Evolutionary conservation across 2,797 vertebrate genomes (phyloP).

Genomic region (Eutrigla gurnardus): DNA sequence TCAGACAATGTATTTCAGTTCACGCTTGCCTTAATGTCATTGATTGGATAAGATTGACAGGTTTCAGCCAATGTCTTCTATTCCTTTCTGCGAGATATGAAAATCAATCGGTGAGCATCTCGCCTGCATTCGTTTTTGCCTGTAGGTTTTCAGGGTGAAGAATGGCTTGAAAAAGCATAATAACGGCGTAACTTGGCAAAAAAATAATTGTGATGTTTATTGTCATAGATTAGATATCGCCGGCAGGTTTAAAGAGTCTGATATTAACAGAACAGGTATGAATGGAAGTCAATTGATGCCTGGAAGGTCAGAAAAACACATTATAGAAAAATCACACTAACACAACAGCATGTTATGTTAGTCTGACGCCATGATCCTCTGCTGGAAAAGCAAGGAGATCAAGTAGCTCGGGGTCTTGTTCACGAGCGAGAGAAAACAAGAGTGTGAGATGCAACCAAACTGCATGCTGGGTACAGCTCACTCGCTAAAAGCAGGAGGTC

Average conservation of each 20-base stretch:
- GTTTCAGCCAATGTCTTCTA: neutral
- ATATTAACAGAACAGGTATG: neutral
- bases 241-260: neutral
- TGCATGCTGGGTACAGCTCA: too few relatives aligned
- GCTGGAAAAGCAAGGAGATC: neutral
- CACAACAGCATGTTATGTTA: neutral
- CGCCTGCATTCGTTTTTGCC: neutral
- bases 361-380: neutral
- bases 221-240: neutral
- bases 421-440: neutral
- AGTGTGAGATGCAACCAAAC: neutral
- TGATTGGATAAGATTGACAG: neutral
- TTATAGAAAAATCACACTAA: neutral
- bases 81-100: neutral
- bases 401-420: neutral
- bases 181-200: neutral
- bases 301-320: slow-evolving; percentile 1
- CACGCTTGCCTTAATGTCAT: neutral
- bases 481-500: neutral
- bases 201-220: neutral
- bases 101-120: slow-evolving; percentile 1
- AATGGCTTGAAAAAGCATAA: neutral
- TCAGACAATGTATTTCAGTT: neutral
- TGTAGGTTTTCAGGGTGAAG: neutral
- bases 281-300: neutral